These are phyloP conservation scores for Dicrurus megarhynchus DNA, from an alignment of 2,113 vertebrate species.

Conservation along the genomic window DNA sequence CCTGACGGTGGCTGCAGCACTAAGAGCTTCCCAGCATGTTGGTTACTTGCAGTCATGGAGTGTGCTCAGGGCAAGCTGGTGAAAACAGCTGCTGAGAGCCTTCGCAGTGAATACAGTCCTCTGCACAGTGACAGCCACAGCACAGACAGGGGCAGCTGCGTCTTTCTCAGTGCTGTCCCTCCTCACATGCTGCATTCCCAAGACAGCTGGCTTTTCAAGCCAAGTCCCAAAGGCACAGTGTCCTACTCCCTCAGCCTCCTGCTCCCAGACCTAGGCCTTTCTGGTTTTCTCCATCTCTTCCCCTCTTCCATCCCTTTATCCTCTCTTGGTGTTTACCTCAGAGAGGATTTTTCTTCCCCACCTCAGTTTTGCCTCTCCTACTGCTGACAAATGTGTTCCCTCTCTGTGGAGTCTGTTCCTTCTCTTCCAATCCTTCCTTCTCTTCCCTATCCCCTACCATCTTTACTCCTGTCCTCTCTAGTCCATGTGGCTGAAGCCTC, in stretches of 20 bases:
- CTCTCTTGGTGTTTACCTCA: not conserved
- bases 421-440: not conserved
- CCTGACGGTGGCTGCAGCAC: not conserved
- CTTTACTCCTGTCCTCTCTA: not conserved
- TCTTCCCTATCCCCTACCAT: not conserved
- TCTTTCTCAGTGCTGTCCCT: not conserved
- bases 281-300: not conserved
- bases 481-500: not conserved
- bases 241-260: not conserved
- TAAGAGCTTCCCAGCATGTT: not conserved
- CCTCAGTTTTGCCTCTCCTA: not conserved
- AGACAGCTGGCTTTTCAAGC: not conserved
- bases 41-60: not conserved
- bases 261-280: not conserved
- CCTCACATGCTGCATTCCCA: not conserved
- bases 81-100: not conserved
- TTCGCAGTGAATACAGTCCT: not conserved
- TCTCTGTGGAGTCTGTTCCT: not conserved
- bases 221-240: not conserved
- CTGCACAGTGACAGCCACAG: not conserved
- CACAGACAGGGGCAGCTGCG: accelerated
- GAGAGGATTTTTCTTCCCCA: not conserved
- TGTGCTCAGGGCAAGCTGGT: not conserved
- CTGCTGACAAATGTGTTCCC: not conserved
- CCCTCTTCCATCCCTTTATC: not conserved